Evolutionary conservation across 53 echinoderm and acorn worm genomes (phyloP).

Genomic region (Antedon mediterranea): DNA sequence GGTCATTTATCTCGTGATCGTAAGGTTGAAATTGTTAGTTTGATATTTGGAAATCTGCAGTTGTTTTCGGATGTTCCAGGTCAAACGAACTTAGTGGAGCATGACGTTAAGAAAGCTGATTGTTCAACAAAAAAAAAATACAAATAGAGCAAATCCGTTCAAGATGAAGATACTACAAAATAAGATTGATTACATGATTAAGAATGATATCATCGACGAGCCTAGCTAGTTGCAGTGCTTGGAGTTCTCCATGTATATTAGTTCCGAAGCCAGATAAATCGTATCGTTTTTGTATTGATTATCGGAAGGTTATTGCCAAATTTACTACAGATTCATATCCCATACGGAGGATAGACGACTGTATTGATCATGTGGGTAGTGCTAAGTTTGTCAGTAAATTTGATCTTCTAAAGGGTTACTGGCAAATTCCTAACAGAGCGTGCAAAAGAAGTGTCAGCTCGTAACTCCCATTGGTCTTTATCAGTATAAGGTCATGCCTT

Average conservation of each 20-base stretch:
- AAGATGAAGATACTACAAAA: no score
- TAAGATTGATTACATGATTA: slow-evolving; percentile 33
- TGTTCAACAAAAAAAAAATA: no score
- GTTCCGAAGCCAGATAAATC: slow-evolving; percentile 34
- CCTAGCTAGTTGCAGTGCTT: slow-evolving; percentile 26
- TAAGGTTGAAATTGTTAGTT: no score
- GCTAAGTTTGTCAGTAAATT: no score
- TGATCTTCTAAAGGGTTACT: slow-evolving; percentile 44
- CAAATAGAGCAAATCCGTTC: no score
- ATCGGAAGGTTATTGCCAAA: slow-evolving; percentile 36
- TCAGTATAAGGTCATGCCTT: no score
- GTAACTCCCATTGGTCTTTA: no score
- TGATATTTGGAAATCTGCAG: not conserved
- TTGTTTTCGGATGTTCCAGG: slow-evolving; percentile 27
- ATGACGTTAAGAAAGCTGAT: no score
- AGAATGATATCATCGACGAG: slow-evolving; percentile 43
- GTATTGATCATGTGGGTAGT: slow-evolving; percentile 30
- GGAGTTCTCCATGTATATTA: slow-evolving; percentile 34
- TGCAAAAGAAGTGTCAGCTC: no score
- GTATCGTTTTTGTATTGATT: slow-evolving; percentile 34
- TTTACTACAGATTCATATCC: slow-evolving; percentile 39
- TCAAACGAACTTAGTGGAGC: no score
- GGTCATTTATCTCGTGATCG: no score
- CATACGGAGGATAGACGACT: slow-evolving; percentile 38
- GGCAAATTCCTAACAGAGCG: slow-evolving; percentile 59